Conservation (phyloP, 2,113 vertebrate genomes). For the Fulmarus glacialis region DNA sequence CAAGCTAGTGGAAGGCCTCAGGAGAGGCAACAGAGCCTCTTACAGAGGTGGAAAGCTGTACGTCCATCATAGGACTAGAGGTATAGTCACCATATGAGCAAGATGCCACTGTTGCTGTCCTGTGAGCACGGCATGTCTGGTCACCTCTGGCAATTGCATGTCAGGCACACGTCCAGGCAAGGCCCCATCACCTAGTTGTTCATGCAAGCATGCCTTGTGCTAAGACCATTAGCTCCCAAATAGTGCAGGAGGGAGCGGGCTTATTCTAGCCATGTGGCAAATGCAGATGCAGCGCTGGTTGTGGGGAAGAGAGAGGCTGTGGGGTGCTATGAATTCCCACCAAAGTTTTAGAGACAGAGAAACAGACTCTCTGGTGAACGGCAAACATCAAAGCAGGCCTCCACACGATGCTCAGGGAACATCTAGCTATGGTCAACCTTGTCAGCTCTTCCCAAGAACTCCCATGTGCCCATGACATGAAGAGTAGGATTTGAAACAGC, state of each 20-base stretch:
- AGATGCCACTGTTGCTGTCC: not conserved
- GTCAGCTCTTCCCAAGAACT: not conserved
- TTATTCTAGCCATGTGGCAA: not conserved
- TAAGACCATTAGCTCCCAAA: not conserved
- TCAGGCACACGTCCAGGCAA: not conserved
- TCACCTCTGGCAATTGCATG: not conserved
- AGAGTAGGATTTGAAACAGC: not conserved
- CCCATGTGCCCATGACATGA: not conserved
- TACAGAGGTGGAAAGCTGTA: accelerated
- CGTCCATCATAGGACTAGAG: not conserved
- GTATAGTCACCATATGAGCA: not conserved
- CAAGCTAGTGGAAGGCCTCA: not conserved
- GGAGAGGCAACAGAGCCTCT: not conserved
- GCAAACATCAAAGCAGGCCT: not conserved
- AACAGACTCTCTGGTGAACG: not conserved
- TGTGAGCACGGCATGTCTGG: not conserved
- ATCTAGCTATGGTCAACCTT: not conserved
- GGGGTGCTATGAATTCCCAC: not conserved
- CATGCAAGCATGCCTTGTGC: not conserved
- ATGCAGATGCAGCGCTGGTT: not conserved
- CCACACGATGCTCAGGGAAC: not conserved
- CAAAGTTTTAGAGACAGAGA: not conserved
- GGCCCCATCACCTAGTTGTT: not conserved
- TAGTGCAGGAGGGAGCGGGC: not conserved
- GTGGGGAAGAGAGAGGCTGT: not conserved